Base-by-base conservation (phyloP, 2,113 vertebrate genomes). In the Perca schrenkii region DNA sequence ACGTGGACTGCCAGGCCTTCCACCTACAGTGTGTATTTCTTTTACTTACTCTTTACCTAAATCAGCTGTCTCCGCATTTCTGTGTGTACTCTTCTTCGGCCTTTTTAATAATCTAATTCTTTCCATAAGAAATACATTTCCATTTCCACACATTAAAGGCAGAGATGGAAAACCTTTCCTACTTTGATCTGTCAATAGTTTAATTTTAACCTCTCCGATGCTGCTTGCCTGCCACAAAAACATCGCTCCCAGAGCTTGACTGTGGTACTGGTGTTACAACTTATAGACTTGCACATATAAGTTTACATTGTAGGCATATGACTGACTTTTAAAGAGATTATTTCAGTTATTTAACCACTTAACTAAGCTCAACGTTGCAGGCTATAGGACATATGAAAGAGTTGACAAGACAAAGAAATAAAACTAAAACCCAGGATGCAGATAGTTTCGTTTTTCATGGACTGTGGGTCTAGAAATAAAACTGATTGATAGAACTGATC, bases 1-100 rank as follows among this genome's bases (percentile, higher is more conserved):
- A 96, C 97, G 98, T 96, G 97, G 97, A 95, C 97, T 98, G 93
- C 96, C 96, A 89, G 96, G 97, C 94, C 97, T 98, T 94, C 97
- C 96, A 95, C 96, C 97, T 93, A 97, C 97, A 95, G 97, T 97
- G 96, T 97, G 97, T 98, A 97, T 97, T 94, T 94, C 86, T 95
- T 70, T 96, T 96, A 76, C 43, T 92, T 81, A 28, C 47, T 82
- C 22, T 80, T 82, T 56, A 64, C 36, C 46, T 47, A 56, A 58
- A 62, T 65, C 31, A 36, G 53, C 56, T 74, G 40, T 85, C 0
- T 36, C 3, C 50, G 15, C 57, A 15, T 76, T 6, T 64, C 6
- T 75, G 40, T 74, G 31, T 60, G n/a, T 72, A 8, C 52, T 15
- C 22, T 19, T 21, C 1, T 47, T 11, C 1, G 34, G 34, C 6